A percentile compares a stretch with the other conserved stretches of the same genome.
Evolutionary conservation across 2,888 invertebrate genomes (phyloP).

Genomic region (Esperia sulphurella): DNA sequence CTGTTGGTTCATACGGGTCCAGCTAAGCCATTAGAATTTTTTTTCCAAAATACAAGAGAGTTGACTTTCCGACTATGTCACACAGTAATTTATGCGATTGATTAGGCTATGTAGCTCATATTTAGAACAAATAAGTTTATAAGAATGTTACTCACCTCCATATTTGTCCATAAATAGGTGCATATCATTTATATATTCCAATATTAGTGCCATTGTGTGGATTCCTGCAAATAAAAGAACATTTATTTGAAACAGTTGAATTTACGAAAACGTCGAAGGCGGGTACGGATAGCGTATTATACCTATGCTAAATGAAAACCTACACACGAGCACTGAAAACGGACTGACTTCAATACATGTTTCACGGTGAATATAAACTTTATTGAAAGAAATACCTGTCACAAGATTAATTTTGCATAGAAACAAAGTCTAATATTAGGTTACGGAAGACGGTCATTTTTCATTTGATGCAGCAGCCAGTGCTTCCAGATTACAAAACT

Average conservation of each 20-base stretch:
- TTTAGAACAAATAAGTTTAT: background rate
- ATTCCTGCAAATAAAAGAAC: constrained; percentile 66
- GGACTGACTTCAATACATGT: constrained; percentile 1
- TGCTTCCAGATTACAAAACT: background rate
- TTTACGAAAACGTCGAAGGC: constrained; percentile 1
- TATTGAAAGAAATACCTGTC: background rate
- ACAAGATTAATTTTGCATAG: constrained; percentile 3
- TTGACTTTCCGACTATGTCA: too few species aligned
- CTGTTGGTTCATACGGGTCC: too few species aligned
- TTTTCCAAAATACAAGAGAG: too few species aligned
- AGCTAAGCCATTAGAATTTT: too few species aligned
- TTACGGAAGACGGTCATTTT: constrained; percentile 12
- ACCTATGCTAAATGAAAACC: background rate
- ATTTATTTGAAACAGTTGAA: constrained; percentile 14
- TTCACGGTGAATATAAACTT: background rate
- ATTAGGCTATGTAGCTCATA: too few species aligned
- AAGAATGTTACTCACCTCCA: constrained; percentile 83
- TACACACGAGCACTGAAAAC: background rate
- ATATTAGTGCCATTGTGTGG: constrained; percentile 87
- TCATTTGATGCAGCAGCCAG: background rate
- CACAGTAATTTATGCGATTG: too few species aligned
- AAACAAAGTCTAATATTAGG: constrained; percentile 10
- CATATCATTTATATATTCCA: constrained; percentile 88
- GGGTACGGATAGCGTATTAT: background rate
- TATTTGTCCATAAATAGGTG: constrained; percentile 89